A percentile compares a stretch with the other conserved stretches of the same genome.
phyloP scores from a whole-genome alignment of 2,888 invertebrate species.

The Phengaris alcon region DNA sequence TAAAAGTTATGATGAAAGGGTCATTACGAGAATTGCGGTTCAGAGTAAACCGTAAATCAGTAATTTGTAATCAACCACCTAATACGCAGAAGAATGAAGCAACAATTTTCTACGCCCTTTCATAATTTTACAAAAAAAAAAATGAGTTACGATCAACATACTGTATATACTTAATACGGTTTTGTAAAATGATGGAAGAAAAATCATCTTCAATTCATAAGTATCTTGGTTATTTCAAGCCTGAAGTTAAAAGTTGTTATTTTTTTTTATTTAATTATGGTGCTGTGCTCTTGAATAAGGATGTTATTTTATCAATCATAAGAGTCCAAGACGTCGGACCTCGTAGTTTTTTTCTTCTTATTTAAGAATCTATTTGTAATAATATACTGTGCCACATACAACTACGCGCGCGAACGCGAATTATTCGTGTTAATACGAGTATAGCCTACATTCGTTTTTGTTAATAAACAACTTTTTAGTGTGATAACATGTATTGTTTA shows the following conservation, averaged over 20 bases:
- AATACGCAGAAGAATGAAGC: too few species aligned
- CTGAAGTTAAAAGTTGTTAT: not conserved
- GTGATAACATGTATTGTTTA: not conserved
- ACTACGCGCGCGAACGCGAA: too few species aligned
- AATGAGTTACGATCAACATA: too few species aligned
- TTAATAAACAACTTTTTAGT: constrained; percentile 12
- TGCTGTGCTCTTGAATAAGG: not conserved
- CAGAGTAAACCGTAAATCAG: too few species aligned
- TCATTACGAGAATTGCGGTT: too few species aligned
- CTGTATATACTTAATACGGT: too few species aligned
- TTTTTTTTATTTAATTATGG: not conserved
- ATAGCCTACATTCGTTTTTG: not conserved
- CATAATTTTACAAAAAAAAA: too few species aligned
- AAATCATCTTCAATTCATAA: not conserved
- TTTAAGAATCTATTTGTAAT: not conserved
- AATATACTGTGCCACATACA: not conserved
- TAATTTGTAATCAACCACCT: too few species aligned
- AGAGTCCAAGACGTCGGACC: not conserved
- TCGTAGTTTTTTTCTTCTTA: not conserved
- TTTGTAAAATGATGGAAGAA: not conserved
- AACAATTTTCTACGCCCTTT: too few species aligned
- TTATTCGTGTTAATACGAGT: not conserved
- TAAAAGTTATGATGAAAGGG: too few species aligned
- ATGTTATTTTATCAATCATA: not conserved
- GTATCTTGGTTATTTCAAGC: not conserved